phyloP scores from a whole-genome alignment of 2,888 invertebrate species.

The Perithous albicinctus region DNA sequence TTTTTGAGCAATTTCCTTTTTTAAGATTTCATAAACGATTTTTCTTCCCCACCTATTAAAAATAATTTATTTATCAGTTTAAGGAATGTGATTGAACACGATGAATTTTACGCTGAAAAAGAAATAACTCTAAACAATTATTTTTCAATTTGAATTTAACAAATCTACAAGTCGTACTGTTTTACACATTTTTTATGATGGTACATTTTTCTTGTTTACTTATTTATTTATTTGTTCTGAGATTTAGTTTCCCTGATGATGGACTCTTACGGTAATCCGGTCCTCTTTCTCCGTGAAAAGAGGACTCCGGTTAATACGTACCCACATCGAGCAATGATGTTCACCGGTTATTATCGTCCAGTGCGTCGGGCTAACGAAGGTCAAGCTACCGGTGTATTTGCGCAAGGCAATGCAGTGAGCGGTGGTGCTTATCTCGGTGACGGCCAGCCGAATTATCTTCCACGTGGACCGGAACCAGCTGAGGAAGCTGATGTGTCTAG shows the following conservation, averaged over 20 bases:
- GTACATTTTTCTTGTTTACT: neutral
- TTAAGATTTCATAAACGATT: too few relatives aligned
- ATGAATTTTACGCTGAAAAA: too few relatives aligned
- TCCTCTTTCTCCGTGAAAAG: slow-evolving; percentile 75
- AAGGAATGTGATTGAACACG: too few relatives aligned
- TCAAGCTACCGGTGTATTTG: slow-evolving; percentile 79
- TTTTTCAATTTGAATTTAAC: too few relatives aligned
- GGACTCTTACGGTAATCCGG: slow-evolving; percentile 73
- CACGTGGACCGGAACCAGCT: slow-evolving; percentile 75
- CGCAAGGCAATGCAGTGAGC: slow-evolving; percentile 81
- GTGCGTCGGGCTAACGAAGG: slow-evolving; percentile 73
- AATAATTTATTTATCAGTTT: too few relatives aligned
- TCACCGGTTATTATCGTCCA: slow-evolving; percentile 81
- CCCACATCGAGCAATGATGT: slow-evolving; percentile 81
- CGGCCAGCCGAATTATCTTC: slow-evolving; percentile 73
- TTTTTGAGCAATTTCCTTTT: too few relatives aligned
- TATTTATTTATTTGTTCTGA: slow-evolving; percentile 7
- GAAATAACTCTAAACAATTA: too few relatives aligned
- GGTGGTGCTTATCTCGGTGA: slow-evolving; percentile 78
- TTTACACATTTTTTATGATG: neutral
- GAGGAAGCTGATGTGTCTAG: slow-evolving; percentile 78
- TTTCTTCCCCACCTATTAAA: too few relatives aligned
- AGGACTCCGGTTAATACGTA: slow-evolving; percentile 73
- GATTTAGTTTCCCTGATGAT: slow-evolving; percentile 74
- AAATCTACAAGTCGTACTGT: neutral